Percentiles rank a stretch among this genome's conserved stretches.
Conservation (phyloP, 1,140 invertebrate species). For the Drosophila subobscura region DNA sequence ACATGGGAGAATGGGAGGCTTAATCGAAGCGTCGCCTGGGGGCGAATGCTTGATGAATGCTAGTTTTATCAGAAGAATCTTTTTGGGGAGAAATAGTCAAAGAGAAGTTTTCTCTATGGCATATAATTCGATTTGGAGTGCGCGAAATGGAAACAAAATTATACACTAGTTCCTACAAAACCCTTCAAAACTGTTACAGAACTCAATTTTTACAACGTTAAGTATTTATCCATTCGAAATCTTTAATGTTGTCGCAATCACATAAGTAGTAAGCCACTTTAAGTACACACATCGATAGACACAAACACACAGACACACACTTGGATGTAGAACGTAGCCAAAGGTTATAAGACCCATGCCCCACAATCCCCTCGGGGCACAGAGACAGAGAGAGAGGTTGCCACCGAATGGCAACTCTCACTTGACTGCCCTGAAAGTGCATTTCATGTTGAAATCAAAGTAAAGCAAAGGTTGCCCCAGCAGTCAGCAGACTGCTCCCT, state of each 20-base stretch:
- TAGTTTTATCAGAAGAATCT: no score
- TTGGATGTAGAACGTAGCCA: not conserved
- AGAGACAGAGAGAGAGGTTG: conserved; percentile 4
- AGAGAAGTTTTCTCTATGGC: no score
- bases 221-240: no score
- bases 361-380: not conserved
- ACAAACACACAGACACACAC: conserved; percentile 6
- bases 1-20: not conserved
- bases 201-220: no score
- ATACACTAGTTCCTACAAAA: no score
- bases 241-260: conserved; percentile 21
- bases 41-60: no score
- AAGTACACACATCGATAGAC: conserved; percentile 24
- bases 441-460: conserved; percentile 54
- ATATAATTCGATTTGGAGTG: no score
- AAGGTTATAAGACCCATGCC: conserved; percentile 28
- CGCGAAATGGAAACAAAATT: no score
- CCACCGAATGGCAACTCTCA: conserved; percentile 51
- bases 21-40: conserved; percentile 5
- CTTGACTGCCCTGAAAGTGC: conserved; percentile 52
- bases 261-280: conserved; percentile 40
- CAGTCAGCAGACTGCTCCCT: conserved; percentile 10
- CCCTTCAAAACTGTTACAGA: no score
- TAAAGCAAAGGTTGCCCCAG: conserved; percentile 46
- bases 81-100: no score